Base-by-base conservation (phyloP, 2,888 invertebrate species). In the Torymus tubicola region DNA sequence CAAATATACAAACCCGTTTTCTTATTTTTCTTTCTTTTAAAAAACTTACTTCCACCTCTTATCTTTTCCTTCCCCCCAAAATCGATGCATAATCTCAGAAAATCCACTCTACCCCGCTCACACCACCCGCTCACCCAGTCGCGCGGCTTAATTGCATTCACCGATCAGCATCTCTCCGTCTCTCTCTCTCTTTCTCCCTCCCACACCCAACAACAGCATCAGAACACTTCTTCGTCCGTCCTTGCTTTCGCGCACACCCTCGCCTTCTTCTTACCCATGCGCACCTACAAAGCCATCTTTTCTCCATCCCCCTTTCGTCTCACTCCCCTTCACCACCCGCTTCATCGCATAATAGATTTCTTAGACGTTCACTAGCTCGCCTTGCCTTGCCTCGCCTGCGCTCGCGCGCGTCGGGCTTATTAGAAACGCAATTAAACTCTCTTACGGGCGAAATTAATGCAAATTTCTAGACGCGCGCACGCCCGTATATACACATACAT, bases 401-500 rank as follows among this genome's bases (percentile, higher is more conserved):
- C 72, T 53, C 72, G 79, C 61, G 79, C 61, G 52, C 82, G 69
- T 82, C 84, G 83, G 65, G 79, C 81, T 82, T 82, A 82, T 82
- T 82, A 82, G 78, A 82, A 82, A 82, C 81, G 81, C 78, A 82
- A 82, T 82, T 82, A 82, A 82, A 82, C 82, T 82, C 82, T 81
- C 81, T 82, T 82, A 81, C 76, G 82, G 64, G 81, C 72, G 76
- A 82, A 82, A 82, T 82, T 81, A 82, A 82, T 82, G 82, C 81
- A 81, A 82, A 82, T 82, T 82, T 79, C 81, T 73, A 76, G 79
- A 73, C 53, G 75, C 69, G 60, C 70, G 52, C 74, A 3, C 57
- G 31, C 52, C 53, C 61, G 8, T 50, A n/a, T 52, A 2, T 31
- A 69, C 53, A 50, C 8, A 8, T 53, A 12, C 55, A n/a, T 42